Evolutionary conservation across 2,113 vertebrate genomes (phyloP).

Genomic region (Melozone crissalis): DNA sequence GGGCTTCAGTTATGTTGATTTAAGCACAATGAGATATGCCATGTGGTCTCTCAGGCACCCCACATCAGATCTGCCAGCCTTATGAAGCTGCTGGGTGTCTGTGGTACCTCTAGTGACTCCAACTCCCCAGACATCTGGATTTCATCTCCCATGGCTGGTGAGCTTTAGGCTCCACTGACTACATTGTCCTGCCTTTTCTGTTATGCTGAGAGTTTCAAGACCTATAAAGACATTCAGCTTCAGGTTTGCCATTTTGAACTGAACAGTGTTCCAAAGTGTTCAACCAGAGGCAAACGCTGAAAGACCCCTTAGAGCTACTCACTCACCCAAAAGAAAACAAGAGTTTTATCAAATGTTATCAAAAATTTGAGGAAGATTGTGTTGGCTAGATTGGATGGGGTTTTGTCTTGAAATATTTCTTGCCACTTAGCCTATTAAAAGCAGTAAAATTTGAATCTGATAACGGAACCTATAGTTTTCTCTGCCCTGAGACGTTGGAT

Average conservation of each 20-base stretch:
- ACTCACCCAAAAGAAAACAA: neutral
- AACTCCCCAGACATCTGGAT: neutral
- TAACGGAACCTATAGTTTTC: neutral
- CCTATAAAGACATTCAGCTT: neutral
- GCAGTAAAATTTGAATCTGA: neutral
- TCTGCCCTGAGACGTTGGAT: neutral
- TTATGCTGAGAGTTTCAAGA: neutral
- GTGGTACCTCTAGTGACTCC: neutral
- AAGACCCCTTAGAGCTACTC: neutral
- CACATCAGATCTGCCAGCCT: neutral
- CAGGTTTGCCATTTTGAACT: neutral
- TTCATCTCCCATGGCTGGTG: neutral
- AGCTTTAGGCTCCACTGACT: neutral
- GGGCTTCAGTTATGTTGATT: neutral
- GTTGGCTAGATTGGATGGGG: neutral
- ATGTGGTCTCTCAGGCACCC: accelerated
- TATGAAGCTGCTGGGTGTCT: neutral
- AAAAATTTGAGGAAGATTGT: neutral
- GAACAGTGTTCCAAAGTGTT: neutral
- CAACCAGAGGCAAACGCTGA: neutral
- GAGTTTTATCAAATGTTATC: neutral
- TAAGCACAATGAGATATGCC: neutral
- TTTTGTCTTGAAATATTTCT: neutral
- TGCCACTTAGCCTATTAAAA: neutral
- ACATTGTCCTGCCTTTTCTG: neutral